A percentile compares a stretch with the other conserved stretches of the same genome.
Evolutionary conservation across 2,888 invertebrate genomes (phyloP).

Genomic region (Subacronicta megacephala): DNA sequence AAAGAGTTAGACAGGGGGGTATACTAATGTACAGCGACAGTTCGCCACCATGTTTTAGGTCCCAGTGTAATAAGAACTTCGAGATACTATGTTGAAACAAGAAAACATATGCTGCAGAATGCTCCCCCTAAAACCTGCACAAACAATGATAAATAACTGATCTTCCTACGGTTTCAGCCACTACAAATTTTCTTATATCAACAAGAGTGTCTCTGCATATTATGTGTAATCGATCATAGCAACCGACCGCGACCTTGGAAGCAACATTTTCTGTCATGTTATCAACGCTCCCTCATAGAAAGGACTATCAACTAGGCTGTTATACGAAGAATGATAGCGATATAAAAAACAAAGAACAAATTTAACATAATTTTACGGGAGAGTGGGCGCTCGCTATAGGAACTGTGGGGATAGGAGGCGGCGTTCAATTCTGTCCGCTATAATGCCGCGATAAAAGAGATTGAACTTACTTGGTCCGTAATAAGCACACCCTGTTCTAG

Average conservation of each 20-base stretch:
- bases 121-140: conserved; percentile 34
- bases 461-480: conserved; percentile 84
- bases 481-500: conserved; percentile 76
- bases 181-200: conserved; percentile 36
- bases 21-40: no score
- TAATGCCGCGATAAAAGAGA: conserved; percentile 86
- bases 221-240: conserved; percentile 38
- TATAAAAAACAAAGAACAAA: conserved; percentile 75
- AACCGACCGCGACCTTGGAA: conserved; percentile 20
- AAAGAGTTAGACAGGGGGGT: no score
- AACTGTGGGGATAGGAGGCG: conserved; percentile 73
- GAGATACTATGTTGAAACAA: no score
- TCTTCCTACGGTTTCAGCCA: conserved; percentile 35
- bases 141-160: conserved; percentile 49
- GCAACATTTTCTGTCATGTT: conserved; percentile 40
- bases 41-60: no score
- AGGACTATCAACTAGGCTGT: conserved; percentile 64
- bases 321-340: conserved; percentile 70
- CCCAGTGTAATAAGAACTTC: no score
- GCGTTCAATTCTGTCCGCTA: conserved; percentile 80
- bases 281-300: conserved; percentile 58
- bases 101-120: no score
- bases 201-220: conserved; percentile 44
- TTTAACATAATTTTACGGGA: conserved; percentile 86
- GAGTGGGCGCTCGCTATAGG: conserved; percentile 76